Conservation (phyloP, 2,888 invertebrate genomes). For the Stenodera caucasica region DNA sequence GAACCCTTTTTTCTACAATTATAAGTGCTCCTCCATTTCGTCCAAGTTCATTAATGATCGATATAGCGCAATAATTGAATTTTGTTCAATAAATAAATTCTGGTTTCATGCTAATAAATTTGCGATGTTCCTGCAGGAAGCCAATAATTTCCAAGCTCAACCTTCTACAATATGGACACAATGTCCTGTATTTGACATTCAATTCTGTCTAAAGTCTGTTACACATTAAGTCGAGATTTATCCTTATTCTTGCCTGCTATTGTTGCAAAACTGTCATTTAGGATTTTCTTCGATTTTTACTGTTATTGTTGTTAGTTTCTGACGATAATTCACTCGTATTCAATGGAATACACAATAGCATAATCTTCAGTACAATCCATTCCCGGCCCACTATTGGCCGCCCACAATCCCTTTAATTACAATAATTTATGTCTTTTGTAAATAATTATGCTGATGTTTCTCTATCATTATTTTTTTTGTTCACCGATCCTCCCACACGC, state of each 20-base stretch:
- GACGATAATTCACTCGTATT: constrained; percentile 2
- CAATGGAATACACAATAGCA: constrained; percentile 1
- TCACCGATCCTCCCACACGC: too few species aligned
- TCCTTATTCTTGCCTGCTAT: background rate
- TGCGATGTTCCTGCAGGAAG: background rate
- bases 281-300: background rate
- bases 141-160: background rate
- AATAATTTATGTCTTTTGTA: constrained; percentile 26
- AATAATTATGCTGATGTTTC: constrained; percentile 21
- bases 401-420: constrained; percentile 23
- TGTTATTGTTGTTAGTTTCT: background rate
- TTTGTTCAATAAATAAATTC: too few species aligned
- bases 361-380: background rate
- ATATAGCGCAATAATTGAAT: too few species aligned
- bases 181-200: background rate
- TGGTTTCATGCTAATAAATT: background rate
- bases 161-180: background rate
- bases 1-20: background rate
- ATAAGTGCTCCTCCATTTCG: constrained; percentile 14
- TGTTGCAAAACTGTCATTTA: constrained; percentile 7
- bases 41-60: background rate
- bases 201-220: background rate
- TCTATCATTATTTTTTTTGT: too few species aligned
- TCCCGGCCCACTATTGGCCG: constrained; percentile 18
- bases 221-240: background rate